These are phyloP conservation scores for Pseudochaenichthys georgianus DNA, from an alignment of 2,797 vertebrate genomes.

Conservation along the genomic window DNA sequence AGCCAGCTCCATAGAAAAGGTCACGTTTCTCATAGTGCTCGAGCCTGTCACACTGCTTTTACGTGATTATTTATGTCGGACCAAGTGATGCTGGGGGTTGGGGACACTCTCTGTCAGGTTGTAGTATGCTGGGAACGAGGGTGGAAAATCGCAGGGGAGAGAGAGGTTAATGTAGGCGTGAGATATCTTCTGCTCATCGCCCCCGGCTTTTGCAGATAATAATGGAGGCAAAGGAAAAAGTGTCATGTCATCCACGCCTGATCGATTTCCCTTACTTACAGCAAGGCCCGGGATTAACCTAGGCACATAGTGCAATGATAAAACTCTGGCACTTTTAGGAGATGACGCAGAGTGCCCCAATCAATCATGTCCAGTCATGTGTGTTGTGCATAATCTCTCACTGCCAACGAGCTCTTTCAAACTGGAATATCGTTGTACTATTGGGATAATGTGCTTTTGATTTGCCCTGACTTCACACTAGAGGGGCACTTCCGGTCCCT, in stretches of 20 bases:
- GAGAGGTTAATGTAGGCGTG: slow-evolving; percentile 56
- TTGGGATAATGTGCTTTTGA: slow-evolving; percentile 4
- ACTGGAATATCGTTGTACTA: slow-evolving; percentile 13
- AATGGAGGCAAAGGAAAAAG: slow-evolving; percentile 69
- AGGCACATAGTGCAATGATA: slow-evolving; percentile 7
- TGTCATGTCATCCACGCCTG: slow-evolving; percentile 47
- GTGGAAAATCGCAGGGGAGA: slow-evolving; percentile 34
- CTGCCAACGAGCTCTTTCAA: slow-evolving; percentile 26
- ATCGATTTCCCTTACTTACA: slow-evolving; percentile 29
- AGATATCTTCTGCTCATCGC: slow-evolving; percentile 59
- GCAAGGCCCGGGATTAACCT: slow-evolving; percentile 19
- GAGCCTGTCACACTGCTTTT: slow-evolving; percentile 66
- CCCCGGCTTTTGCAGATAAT: slow-evolving; percentile 64
- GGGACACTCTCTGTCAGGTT: slow-evolving; percentile 59
- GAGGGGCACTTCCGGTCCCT: not conserved
- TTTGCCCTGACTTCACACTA: slow-evolving; percentile 11
- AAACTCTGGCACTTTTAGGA: slow-evolving; percentile 21
- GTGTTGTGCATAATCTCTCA: slow-evolving; percentile 25
- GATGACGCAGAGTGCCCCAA: slow-evolving; percentile 12
- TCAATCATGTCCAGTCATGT: slow-evolving; percentile 39
- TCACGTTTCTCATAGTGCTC: slow-evolving; percentile 54
- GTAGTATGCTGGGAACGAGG: slow-evolving; percentile 47
- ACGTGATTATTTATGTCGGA: slow-evolving; percentile 62
- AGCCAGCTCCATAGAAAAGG: slow-evolving; percentile 50
- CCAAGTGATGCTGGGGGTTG: slow-evolving; percentile 45